Percentiles rank a stretch among this genome's conserved stretches.
Evolutionary conservation across 2,113 vertebrate genomes (phyloP).

Genomic region (Vulpes ferrilata): DNA sequence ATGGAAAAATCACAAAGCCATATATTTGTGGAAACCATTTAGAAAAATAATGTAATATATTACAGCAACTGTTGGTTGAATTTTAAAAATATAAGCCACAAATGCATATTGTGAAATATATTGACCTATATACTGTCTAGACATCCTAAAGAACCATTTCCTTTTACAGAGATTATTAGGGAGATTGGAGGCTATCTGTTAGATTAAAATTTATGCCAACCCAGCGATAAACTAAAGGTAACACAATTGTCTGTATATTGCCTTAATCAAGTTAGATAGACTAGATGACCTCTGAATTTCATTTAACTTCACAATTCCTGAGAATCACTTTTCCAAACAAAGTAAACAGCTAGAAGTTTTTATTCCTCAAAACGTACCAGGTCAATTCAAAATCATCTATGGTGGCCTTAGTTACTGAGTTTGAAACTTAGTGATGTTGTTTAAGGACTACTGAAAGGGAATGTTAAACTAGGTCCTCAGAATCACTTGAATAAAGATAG

Average conservation of each 20-base stretch:
- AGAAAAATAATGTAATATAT: constrained; percentile 57
- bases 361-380: not conserved
- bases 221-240: constrained; percentile 34
- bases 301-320: not conserved
- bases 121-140: constrained; percentile 54
- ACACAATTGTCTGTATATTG: not conserved
- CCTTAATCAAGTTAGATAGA: constrained; percentile 29
- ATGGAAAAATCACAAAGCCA: constrained; percentile 30
- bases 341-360: not conserved
- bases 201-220: constrained; percentile 46
- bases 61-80: constrained; percentile 32
- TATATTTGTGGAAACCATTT: constrained; percentile 51
- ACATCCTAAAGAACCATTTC: constrained; percentile 52
- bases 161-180: constrained; percentile 57
- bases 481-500: constrained; percentile 12
- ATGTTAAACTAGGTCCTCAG: not conserved
- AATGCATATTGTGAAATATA: constrained; percentile 52
- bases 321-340: constrained; percentile 18
- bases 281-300: constrained; percentile 23
- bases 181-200: not conserved
- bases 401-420: not conserved
- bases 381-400: not conserved
- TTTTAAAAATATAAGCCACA: constrained; percentile 62
- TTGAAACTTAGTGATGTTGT: not conserved
- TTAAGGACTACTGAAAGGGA: not conserved